Evolutionary conservation across 2,113 vertebrate species (phyloP), one percentile per base, ranked within the genome.

Genomic region (Amphiprion percula): DNA sequence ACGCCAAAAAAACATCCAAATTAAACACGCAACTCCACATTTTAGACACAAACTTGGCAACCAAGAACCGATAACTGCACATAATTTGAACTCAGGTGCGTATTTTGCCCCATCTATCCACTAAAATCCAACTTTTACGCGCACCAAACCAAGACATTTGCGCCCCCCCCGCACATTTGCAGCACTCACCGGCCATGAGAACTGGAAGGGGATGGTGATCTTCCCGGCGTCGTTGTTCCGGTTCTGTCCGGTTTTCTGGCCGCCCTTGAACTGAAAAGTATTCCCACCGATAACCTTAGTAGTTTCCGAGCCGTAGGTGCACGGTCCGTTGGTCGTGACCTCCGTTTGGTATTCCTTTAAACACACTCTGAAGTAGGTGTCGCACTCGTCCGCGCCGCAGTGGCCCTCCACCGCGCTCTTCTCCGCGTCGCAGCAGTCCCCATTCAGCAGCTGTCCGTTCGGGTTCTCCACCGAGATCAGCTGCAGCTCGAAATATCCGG

Each of bases 401-500:
- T 68, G 83, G 79, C 83, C 94, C 80, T 95, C 95, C 86, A 91
- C 88, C 78, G 92, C 88, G 82, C 90, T 90, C 80, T 87, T 90
- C 72, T 84, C 88, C 69, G 95, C 94, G 86, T 98, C 97, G 85
- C 97, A 99, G 92, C 98, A 98, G 89, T 96, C 95, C 53, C 97
- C 97, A 91, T 87, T 97, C 77, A 93, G 93, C 85, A 99, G 93
- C 92, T 96, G 95, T 65, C 97, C 98, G 82, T 93, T 93, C 54
- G 93, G 94, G 95, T 99, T 99, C 84, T 96, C 95, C 93, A 99
- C 92, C 24, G 96, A 95, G 68, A 96, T 90, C 94, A 99, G 85
- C 95, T 96, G 97, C 90, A 99, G 94, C 96, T 99, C 97, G 86
- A 99, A 97, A 95, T 97, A 97, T 81, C 98, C 98, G 80, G 95